These are phyloP conservation scores for Trididemnum miniatum DNA, from an alignment of 23 tunicate genomes.

Conservation along the genomic window DNA sequence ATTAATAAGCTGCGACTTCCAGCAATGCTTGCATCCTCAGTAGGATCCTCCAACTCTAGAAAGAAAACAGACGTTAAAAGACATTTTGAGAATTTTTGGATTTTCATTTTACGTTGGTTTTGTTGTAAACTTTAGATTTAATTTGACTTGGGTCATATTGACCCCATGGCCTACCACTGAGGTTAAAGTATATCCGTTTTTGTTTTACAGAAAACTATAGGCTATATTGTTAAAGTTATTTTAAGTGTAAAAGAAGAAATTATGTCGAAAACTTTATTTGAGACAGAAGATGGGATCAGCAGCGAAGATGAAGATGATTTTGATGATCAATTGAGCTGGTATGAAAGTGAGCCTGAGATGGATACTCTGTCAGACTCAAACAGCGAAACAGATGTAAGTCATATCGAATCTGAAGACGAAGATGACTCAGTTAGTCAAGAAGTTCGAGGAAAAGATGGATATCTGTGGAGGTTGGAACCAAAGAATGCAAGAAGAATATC, in stretches of 20 bases:
- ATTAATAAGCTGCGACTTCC: too few species aligned
- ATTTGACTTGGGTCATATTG: constrained; percentile 20
- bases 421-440: constrained; percentile 1
- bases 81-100: too few species aligned
- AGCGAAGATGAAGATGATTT: constrained; percentile 20
- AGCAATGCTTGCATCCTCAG: too few species aligned
- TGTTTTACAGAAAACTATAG: background rate
- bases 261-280: background rate
- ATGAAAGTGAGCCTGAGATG: constrained; percentile 23
- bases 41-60: too few species aligned
- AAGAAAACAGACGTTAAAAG: too few species aligned
- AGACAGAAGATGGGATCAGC: background rate
- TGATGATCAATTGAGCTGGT: constrained; percentile 21
- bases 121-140: too few species aligned
- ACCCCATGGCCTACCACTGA: background rate
- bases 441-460: constrained; percentile 27
- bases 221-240: background rate
- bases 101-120: too few species aligned
- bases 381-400: constrained; percentile 21
- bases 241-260: constrained; percentile 1
- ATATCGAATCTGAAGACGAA: constrained; percentile 14
- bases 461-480: constrained; percentile 18
- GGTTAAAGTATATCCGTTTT: background rate
- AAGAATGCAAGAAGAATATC: constrained; percentile 24
- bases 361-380: constrained; percentile 3